Base-by-base conservation (phyloP, 2,888 invertebrate genomes). In the Protophormia terraenovae region DNA sequence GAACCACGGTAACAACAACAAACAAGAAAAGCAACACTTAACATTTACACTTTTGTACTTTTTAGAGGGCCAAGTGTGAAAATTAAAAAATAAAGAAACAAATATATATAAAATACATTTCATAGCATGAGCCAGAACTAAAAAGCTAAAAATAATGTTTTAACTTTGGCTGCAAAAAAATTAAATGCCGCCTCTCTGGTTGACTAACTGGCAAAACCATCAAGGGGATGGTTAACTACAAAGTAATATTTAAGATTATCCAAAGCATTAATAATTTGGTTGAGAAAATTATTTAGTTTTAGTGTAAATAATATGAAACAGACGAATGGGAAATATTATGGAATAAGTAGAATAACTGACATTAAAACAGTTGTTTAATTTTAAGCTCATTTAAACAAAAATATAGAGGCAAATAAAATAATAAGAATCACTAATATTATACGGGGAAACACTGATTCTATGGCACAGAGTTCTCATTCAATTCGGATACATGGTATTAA, bases 211-310 rank as follows among this genome's bases (percentile, higher is more conserved):
- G 16, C 27, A 58, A 6, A 47, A 73, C 47, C 50, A 64, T 24
- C 19, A 35, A 14, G 5, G n/a, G 29, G 12, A 53, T 76, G 64
- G 50, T 58, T 75, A 84, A 80, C 38, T 76, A 66, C 69, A 71
- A 84, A 76, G 80, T 77, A 62, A 81, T 77, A 77, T 47, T 67
- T 55, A 67, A 77, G 77, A 80, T 77, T 84, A 66, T 66, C 27
- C 58, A 32, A 45, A 55, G 47, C 80, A 66, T 71, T 71, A 71
- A 75, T 60, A 80, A 84, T 76, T 80, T 47, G 45, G 22, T 24
- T 14, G 69, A 35, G 12, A 10, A 64, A 64, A 71, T 75, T 35
- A 62, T 41, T 60, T 71, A 29, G n/a, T 72, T 27, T 55, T 10
- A 22, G 12, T 24, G 35, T 14, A 35, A 41, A 3, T 32, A 24